These are phyloP conservation scores for Dipodomys spectabilis DNA, from an alignment of 2,113 vertebrate species.

Conservation along the genomic window DNA sequence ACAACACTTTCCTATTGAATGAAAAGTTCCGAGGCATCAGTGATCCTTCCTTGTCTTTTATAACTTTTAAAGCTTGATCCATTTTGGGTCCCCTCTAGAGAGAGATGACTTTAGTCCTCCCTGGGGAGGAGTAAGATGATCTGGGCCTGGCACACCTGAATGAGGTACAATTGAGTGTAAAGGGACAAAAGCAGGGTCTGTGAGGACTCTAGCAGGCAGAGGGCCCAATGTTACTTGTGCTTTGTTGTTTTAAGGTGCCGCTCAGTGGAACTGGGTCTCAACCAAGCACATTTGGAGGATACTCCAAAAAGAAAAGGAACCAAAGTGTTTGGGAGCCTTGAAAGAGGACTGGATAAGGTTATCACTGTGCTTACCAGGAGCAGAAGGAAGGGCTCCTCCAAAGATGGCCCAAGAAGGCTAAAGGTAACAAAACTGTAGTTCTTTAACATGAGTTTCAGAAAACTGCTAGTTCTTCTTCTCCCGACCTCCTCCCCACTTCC, in stretches of 20 bases:
- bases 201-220: background rate
- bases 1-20: background rate
- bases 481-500: background rate
- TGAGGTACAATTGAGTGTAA: background rate
- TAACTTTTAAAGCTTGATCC: constrained; percentile 10
- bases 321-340: constrained; percentile 94
- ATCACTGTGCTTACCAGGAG: constrained; percentile 95
- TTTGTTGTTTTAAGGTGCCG: constrained; percentile 86
- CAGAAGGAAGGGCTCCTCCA: constrained; percentile 88
- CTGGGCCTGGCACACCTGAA: background rate
- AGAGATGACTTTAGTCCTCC: background rate
- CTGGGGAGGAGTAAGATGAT: background rate
- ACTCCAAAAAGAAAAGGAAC: constrained; percentile 92
- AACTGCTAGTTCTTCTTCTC: background rate
- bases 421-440: constrained; percentile 86
- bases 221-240: background rate
- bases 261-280: constrained; percentile 90
- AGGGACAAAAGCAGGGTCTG: background rate
- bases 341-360: constrained; percentile 95
- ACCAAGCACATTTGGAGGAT: constrained; percentile 84
- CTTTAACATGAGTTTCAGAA: background rate
- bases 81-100: background rate
- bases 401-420: constrained; percentile 90
- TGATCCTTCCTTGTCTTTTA: constrained; percentile 16
- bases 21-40: background rate